Base-by-base conservation (phyloP, 2,888 invertebrate species). In the Diarsia mendica region DNA sequence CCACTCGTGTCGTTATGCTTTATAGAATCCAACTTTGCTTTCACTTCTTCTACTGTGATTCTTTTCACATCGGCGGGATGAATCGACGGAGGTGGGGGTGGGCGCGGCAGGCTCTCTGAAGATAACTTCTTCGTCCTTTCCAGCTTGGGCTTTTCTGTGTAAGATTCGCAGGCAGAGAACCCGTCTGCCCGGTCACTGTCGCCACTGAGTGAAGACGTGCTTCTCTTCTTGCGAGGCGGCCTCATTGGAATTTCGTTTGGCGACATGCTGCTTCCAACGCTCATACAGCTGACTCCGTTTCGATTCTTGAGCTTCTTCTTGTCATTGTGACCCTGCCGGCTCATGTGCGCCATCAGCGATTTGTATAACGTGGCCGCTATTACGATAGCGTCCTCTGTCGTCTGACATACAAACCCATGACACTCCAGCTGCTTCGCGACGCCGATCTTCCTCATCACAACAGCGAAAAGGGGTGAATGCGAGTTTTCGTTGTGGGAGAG, bases 281-380 rank as follows among this genome's bases (percentile, higher is more conserved):
- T 98, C 92, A 98, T 97, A 91, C 98, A 98, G 85, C 98, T 98
- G 28, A 98, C 97, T 44, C 98, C 98, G 86, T 98, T 98, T 92
- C 96, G 97, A 91, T 97, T 98, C 91, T 97, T 98, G 39, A 97
- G 97, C 88, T 97, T 97, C 89, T 97, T 97, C 87, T 95, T 97
- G 85, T 96, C 95, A 85, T 85, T 90, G 87, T 96, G 95, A 80
- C 95, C 95, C 85, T 96, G 96, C 78, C 97, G 96, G 92, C 97
- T 97, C 97, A 98, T 98, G 90, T 98, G 98, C 79, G 98, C 97
- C 96, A 99, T 98, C 74, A 99, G 96, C 53, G 98, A 98, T 94
- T 98, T 98, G 95, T 99, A 99, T 86, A 99, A 96, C 82, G 98
- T 99, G 66, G 99, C 99, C 20, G 99, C 99, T 88, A 99, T 98